phyloP scores from a whole-genome alignment of 2,113 vertebrate genomes.

The Xiphophorus maculatus region DNA sequence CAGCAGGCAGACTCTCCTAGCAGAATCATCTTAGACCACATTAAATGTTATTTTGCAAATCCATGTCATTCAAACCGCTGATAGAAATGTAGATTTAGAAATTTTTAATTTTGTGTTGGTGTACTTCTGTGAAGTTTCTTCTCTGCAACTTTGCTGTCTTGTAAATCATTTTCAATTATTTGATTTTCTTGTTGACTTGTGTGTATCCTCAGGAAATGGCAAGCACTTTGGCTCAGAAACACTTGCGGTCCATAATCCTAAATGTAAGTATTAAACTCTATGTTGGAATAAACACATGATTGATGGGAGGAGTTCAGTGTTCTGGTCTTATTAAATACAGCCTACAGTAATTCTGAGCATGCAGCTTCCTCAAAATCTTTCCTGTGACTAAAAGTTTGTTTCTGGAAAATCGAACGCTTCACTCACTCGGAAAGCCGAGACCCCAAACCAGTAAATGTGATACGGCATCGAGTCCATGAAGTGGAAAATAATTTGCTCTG shows the following conservation, averaged over 20 bases:
- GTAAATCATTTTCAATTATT: conserved; percentile 15
- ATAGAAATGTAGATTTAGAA: conserved; percentile 9
- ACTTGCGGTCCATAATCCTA: conserved; percentile 95
- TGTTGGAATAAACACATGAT: conserved; percentile 6
- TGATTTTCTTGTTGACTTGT: conserved; percentile 23
- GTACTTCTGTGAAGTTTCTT: conserved; percentile 2
- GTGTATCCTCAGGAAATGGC: conserved; percentile 90
- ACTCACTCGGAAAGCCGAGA: conserved; percentile 24
- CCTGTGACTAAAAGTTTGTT: conserved; percentile 7
- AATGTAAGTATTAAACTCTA: conserved; percentile 85
- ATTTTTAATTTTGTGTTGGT: background rate
- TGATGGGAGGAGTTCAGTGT: background rate
- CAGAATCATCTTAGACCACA: background rate
- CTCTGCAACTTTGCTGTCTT: background rate
- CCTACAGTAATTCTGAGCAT: background rate
- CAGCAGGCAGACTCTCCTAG: conserved; percentile 54
- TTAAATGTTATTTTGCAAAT: conserved; percentile 26
- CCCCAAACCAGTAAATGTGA: conserved; percentile 50
- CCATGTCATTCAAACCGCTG: conserved; percentile 5
- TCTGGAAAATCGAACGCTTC: conserved; percentile 21
- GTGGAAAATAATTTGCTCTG: conserved; percentile 38
- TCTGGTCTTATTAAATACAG: background rate
- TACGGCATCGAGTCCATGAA: conserved; percentile 28
- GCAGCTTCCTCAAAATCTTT: background rate
- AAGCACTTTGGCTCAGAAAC: conserved; percentile 95